Percentiles rank a stretch among this genome's conserved stretches.
phyloP scores from a whole-genome alignment of 1,140 invertebrate species.

The Cryptotermes secundus region DNA sequence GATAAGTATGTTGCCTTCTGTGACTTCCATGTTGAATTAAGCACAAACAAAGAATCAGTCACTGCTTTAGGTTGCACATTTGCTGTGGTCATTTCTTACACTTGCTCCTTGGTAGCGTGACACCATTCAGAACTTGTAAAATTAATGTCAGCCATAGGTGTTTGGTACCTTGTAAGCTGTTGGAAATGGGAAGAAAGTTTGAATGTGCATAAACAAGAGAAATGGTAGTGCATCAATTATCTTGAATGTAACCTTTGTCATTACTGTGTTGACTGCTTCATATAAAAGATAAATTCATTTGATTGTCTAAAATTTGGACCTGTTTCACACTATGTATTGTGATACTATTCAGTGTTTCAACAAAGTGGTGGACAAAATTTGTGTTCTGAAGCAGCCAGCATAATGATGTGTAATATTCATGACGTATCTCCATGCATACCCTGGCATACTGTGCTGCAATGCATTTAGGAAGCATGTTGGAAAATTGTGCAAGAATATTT shows the following conservation, averaged over 20 bases:
- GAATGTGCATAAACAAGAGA: slow-evolving; percentile 10
- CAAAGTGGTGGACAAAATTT: background rate
- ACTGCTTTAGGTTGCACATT: background rate
- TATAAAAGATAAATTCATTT: no score
- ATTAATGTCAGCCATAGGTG: background rate
- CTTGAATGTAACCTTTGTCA: background rate
- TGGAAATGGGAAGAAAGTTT: background rate
- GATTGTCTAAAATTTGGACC: background rate
- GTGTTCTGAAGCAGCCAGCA: background rate
- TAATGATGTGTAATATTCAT: background rate
- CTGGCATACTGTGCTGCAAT: background rate
- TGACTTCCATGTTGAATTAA: background rate
- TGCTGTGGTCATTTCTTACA: background rate
- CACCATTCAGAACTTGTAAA: background rate
- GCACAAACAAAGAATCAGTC: background rate
- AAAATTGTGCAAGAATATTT: background rate
- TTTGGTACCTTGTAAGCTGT: background rate
- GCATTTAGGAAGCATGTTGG: background rate
- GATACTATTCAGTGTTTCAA: background rate
- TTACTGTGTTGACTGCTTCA: background rate
- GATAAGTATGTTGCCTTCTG: background rate
- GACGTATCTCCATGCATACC: background rate
- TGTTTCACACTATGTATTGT: background rate
- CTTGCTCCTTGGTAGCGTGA: no score
- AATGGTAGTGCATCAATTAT: background rate